phyloP scores from a whole-genome alignment of 2,888 invertebrate genomes.

The Pecten maximus region DNA sequence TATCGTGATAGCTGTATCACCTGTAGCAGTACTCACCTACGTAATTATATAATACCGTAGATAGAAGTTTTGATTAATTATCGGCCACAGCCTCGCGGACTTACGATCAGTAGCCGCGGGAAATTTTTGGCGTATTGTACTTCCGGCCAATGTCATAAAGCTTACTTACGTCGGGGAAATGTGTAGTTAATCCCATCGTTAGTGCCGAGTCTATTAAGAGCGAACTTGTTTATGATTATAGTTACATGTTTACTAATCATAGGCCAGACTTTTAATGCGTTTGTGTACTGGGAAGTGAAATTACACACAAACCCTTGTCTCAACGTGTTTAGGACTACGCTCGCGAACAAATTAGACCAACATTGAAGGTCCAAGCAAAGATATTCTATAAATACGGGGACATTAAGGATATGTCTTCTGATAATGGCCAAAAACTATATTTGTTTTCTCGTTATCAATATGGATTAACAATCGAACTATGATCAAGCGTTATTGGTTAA shows the following conservation, averaged over 20 bases:
- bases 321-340: neutral
- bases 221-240: conserved; percentile 5
- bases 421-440: neutral
- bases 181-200: conserved; percentile 1
- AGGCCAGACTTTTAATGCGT: neutral
- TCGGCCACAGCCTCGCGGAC: neutral
- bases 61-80: neutral
- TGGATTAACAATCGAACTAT: neutral
- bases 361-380: no score
- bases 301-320: neutral
- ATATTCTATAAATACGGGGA: no score
- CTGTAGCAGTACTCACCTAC: neutral
- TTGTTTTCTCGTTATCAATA: neutral
- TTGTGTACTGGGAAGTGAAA: neutral
- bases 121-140: neutral
- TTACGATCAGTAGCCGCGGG: neutral
- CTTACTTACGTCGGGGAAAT: neutral
- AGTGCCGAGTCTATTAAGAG: neutral
- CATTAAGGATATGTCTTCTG: neutral
- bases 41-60: conserved; percentile 1
- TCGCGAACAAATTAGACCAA: neutral
- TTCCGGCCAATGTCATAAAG: neutral
- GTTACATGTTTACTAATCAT: conserved; percentile 22
- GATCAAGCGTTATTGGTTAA: neutral
- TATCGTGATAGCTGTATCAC: neutral